Evolutionary conservation across 2,888 invertebrate species (phyloP).

Genomic region (Steinernema scapterisci): DNA sequence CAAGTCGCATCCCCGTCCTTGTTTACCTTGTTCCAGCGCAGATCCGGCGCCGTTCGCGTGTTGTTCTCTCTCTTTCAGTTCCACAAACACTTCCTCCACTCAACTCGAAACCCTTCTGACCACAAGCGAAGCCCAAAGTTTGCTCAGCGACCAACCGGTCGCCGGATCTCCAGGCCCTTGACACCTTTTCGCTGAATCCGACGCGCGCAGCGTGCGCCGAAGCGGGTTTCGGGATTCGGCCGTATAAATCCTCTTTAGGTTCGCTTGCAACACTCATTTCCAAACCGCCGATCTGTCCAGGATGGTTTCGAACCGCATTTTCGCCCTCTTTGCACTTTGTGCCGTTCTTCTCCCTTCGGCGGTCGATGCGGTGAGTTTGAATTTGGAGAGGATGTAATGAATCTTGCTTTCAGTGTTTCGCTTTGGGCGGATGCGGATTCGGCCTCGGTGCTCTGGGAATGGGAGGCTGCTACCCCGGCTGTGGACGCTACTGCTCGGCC

Average conservation of each 20-base stretch:
- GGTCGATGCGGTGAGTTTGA: background rate
- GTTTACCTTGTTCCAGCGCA: too few relatives aligned
- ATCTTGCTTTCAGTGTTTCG: slow-evolving; percentile 7
- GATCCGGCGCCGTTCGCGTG: too few relatives aligned
- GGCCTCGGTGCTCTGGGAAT: slow-evolving; percentile 1
- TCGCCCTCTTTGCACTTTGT: background rate
- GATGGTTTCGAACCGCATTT: background rate
- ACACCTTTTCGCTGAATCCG: slow-evolving; percentile 14
- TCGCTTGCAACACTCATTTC: slow-evolving; percentile 21
- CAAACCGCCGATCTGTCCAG: background rate
- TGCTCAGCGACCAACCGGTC: background rate
- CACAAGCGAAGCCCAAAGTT: background rate
- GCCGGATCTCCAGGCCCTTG: slow-evolving; percentile 22
- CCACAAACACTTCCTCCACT: slow-evolving; percentile 5
- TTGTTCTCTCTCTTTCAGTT: slow-evolving; percentile 3
- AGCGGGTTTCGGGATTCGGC: slow-evolving; percentile 4
- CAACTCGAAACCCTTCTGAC: background rate
- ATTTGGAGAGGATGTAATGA: background rate
- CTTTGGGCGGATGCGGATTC: slow-evolving; percentile 14
- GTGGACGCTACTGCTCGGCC: slow-evolving; percentile 21
- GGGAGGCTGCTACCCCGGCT: slow-evolving; percentile 13
- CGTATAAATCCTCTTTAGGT: background rate
- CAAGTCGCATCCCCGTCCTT: too few relatives aligned
- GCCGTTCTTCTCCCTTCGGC: slow-evolving; percentile 1
- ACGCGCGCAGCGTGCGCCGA: background rate